These are phyloP conservation scores for Buphagus erythrorhynchus DNA, from an alignment of 2,797 vertebrate species.

Conservation along the genomic window DNA sequence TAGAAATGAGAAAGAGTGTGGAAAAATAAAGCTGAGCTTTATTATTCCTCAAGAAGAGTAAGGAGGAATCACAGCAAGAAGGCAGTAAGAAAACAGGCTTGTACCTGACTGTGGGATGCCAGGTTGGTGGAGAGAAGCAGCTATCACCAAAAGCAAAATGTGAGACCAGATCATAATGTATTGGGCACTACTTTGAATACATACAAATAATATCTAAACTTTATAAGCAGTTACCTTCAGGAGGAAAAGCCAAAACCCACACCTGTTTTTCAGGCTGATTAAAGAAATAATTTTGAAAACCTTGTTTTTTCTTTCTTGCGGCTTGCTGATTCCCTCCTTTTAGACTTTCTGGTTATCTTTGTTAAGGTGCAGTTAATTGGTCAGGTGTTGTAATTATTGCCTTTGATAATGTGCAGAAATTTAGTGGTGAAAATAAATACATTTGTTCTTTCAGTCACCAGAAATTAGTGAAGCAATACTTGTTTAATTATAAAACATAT, in stretches of 20 bases:
- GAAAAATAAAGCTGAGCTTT: neutral
- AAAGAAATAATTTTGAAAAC: neutral
- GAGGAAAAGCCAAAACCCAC: neutral
- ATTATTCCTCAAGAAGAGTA: neutral
- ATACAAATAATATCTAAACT: neutral
- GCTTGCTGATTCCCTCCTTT: neutral
- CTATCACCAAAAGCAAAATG: neutral
- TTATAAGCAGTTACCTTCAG: neutral
- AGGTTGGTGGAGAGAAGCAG: neutral
- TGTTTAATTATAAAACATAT: slow-evolving; percentile 69
- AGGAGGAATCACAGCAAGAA: neutral
- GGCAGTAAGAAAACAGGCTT: neutral
- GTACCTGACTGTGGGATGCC: neutral
- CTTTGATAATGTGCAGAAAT: slow-evolving; percentile 24
- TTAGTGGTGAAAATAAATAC: slow-evolving; percentile 45
- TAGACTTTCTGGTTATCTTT: neutral
- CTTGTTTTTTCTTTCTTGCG: neutral
- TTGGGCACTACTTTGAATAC: neutral
- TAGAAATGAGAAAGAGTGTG: neutral
- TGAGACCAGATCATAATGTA: neutral
- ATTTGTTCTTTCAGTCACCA: slow-evolving; percentile 35
- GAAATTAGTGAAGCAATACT: slow-evolving; percentile 55
- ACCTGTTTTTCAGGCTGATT: neutral
- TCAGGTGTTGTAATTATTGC: neutral
- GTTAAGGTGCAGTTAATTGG: slow-evolving; percentile 5